Evolutionary conservation across 2,888 invertebrate species (phyloP).

Genomic region (Mythimna albipuncta): DNA sequence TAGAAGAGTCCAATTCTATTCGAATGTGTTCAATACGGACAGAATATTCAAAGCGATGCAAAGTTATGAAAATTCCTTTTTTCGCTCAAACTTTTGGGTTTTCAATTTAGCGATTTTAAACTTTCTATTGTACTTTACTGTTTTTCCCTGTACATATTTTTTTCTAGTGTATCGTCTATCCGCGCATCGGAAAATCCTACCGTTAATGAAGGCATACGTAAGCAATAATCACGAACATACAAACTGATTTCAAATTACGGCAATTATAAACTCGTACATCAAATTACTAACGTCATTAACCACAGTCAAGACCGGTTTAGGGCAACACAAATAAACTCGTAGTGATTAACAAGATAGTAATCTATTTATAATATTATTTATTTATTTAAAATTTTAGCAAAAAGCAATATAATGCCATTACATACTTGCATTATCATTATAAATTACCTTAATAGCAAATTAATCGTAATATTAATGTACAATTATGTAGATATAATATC

Average conservation of each 20-base stretch:
- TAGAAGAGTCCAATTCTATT: neutral
- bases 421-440: too few relatives aligned
- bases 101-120: neutral
- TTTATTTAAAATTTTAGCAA: too few relatives aligned
- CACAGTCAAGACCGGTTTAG: constrained; percentile 2
- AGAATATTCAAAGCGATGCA: neutral
- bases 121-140: too few relatives aligned
- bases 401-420: too few relatives aligned
- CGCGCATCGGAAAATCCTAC: neutral
- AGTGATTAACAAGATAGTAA: neutral
- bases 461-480: too few relatives aligned
- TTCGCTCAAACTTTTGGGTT: neutral
- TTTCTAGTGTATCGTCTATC: neutral
- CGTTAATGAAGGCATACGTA: constrained; percentile 2
- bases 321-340: constrained; percentile 19
- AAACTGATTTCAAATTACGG: constrained; percentile 16
- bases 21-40: neutral
- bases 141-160: neutral
- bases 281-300: constrained; percentile 34
- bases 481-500: too few relatives aligned
- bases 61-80: neutral
- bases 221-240: constrained; percentile 6
- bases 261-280: constrained; percentile 22
- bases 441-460: too few relatives aligned
- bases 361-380: neutral